Evolutionary conservation across 2,888 invertebrate genomes (phyloP), one percentile per base, ranked within the genome.

Genomic region (Drosophila mayaguana): DNA sequence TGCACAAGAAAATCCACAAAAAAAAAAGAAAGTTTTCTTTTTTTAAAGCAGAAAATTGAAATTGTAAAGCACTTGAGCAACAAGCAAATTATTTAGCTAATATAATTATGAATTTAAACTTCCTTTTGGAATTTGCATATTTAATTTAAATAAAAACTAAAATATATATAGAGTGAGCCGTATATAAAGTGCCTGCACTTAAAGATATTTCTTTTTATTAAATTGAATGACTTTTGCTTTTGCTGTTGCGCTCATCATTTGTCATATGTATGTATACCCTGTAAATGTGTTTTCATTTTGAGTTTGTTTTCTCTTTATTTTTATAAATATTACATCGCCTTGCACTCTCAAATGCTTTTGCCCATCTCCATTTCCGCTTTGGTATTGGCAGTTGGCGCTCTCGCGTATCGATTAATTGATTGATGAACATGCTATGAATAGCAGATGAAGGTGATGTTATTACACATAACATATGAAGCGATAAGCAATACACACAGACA

Each of bases 371-470:
- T 66, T 67, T 62, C 43, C 36, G 64, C 54, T 60, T 60, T 62
- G 56, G 63, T 34, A 69, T 42, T 71, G 67, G 50, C 57, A 72
- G 56, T 63, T 55, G 51, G 56, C 28, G 56, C 56, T 75, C 61
- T 64, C 72, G 76, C 78, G 75, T 88, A 88, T 87, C 87, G 83
- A 87, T 87, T 87, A 88, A 87, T 87, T 87, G 88, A 87, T 87
- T 87, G 87, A 87, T 87, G 88, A 82, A 82, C 83, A 86, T 78
- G 79, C 79, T 82, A 88, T 87, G 88, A 87, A 87, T 86, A 88
- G 82, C 82, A 78, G 78, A 86, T 82, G 88, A 85, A 80, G 78
- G 75, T 72, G 78, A 78, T 75, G 82, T 75, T 83, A 71, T 70
- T 69, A 71, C 78, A 83, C 75, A 82, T 77, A 82, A 72, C 80